Conservation (phyloP, 2,113 vertebrate species). For the Zosterops lateralis region DNA sequence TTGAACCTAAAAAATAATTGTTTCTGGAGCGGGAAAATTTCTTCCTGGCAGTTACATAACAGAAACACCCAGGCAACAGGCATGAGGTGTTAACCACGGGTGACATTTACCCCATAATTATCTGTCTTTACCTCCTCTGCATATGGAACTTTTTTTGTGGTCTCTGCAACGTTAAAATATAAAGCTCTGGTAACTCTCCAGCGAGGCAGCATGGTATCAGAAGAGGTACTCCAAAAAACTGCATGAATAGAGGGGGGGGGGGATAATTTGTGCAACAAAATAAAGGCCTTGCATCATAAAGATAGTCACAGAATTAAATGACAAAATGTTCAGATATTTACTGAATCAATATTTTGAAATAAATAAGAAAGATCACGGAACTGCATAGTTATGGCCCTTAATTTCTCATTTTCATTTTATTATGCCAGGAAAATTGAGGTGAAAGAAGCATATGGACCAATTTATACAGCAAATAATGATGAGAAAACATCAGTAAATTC, state of each 20-base stretch:
- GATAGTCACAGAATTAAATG: not conserved
- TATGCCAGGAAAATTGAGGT: not conserved
- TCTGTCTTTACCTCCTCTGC: slow-evolving; percentile 25
- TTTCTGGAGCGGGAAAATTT: not conserved
- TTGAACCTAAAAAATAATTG: not conserved
- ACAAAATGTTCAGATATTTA: not conserved
- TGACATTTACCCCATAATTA: slow-evolving; percentile 39
- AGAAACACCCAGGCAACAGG: not conserved
- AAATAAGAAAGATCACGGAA: not conserved
- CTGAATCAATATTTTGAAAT: not conserved
- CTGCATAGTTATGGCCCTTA: not conserved
- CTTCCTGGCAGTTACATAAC: slow-evolving; percentile 57
- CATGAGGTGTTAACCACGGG: slow-evolving; percentile 43
- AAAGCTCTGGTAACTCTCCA: slow-evolving; percentile 11
- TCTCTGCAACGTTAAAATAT: slow-evolving; percentile 33
- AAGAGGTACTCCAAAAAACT: not conserved
- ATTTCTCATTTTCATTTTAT: not conserved
- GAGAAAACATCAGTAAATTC: not conserved
- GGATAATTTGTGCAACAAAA: not conserved
- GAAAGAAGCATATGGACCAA: not conserved
- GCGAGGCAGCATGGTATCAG: not conserved
- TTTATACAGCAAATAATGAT: not conserved
- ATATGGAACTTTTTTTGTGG: slow-evolving; percentile 55
- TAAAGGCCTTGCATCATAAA: not conserved
- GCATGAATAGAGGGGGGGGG: not conserved